A percentile compares a stretch with the other conserved stretches of the same genome.
Evolutionary conservation across 2,888 invertebrate species (phyloP).

Genomic region (Aphidoletes aphidimyza): DNA sequence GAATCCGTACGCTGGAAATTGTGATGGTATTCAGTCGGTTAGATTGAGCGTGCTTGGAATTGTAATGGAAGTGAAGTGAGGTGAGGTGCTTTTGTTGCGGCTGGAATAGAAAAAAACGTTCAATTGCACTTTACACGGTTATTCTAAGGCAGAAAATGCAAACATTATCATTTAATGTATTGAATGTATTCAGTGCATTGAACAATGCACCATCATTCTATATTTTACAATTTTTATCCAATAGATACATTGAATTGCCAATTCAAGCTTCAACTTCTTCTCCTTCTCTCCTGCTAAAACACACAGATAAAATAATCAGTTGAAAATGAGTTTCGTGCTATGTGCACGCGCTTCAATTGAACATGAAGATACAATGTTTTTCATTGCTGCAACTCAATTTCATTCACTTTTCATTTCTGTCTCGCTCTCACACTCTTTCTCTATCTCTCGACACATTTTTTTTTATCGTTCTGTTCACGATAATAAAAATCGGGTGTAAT

Average conservation of each 20-base stretch:
- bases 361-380: neutral
- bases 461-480: neutral
- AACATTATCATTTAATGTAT: too few relatives aligned
- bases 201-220: too few relatives aligned
- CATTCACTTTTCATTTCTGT: constrained; percentile 18
- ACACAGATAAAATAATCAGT: neutral
- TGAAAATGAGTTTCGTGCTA: constrained; percentile 27
- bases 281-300: too few relatives aligned
- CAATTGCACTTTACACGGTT: neutral
- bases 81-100: too few relatives aligned
- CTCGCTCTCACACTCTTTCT: neutral
- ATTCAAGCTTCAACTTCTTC: too few relatives aligned
- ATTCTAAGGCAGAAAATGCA: too few relatives aligned
- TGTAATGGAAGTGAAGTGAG: neutral
- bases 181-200: too few relatives aligned
- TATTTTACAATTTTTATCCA: too few relatives aligned
- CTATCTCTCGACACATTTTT: neutral
- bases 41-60: neutral
- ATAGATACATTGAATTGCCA: too few relatives aligned
- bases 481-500: neutral
- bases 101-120: too few relatives aligned
- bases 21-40: neutral
- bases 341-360: constrained; percentile 37
- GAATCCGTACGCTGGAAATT: neutral
- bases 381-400: neutral